These are phyloP conservation scores for Mustelus asterias DNA, from an alignment of 2,113 vertebrate species.

Conservation along the genomic window DNA sequence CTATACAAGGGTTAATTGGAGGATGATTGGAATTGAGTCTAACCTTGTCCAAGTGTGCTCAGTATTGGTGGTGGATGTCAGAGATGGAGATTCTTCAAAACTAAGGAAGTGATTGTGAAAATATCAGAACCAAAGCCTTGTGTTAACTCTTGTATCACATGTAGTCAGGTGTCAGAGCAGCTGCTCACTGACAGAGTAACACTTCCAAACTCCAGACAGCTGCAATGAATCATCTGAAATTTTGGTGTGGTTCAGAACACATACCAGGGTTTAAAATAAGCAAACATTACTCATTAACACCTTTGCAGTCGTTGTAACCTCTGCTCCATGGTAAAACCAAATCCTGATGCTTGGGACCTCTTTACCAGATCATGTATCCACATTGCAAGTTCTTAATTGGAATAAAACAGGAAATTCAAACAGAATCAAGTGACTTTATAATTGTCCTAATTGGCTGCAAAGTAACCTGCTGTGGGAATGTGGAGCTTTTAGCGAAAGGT, in stretches of 20 bases:
- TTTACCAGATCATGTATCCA: not conserved
- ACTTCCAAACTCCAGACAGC: not conserved
- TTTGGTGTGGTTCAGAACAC: not conserved
- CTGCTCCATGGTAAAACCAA: not conserved
- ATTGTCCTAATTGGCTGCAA: not conserved
- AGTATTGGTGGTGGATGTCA: not conserved
- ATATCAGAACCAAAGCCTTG: not conserved
- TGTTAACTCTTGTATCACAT: not conserved
- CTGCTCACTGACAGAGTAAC: not conserved
- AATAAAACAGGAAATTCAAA: not conserved
- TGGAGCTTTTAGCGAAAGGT: not conserved
- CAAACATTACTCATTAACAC: not conserved
- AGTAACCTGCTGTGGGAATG: not conserved
- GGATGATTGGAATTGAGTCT: not conserved
- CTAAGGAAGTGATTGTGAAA: not conserved
- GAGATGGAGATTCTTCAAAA: not conserved
- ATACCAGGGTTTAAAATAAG: not conserved
- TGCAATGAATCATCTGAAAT: not conserved
- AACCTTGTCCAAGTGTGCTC: not conserved
- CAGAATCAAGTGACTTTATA: not conserved
- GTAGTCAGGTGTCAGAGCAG: not conserved
- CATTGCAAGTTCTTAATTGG: not conserved
- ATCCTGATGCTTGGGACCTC: not conserved
- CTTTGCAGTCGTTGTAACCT: not conserved
- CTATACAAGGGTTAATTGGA: not conserved